A percentile compares a stretch with the other conserved stretches of the same genome.
These are phyloP conservation scores for Antechinus stuartii DNA, from an alignment of 2,113 vertebrate species.

Conservation along the genomic window DNA sequence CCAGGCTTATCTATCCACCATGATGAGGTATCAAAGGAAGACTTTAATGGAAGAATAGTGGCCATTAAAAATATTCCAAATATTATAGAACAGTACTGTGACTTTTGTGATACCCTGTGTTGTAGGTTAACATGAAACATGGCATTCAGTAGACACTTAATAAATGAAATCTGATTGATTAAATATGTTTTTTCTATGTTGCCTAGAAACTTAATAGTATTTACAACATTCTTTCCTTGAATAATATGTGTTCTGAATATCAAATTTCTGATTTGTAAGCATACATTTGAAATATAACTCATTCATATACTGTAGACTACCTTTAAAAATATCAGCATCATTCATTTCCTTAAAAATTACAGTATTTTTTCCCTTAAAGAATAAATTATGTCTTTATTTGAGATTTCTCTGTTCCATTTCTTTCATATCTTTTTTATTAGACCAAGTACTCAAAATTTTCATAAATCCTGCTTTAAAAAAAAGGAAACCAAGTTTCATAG, in stretches of 20 bases:
- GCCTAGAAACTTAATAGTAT: neutral
- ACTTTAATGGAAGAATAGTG: no score
- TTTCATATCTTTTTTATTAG: neutral
- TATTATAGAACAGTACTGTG: neutral
- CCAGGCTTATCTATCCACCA: no score
- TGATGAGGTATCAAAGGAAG: no score
- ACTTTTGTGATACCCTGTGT: neutral
- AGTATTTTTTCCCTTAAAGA: neutral
- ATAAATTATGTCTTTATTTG: neutral
- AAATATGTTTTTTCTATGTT: neutral
- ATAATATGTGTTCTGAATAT: neutral
- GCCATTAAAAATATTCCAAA: neutral
- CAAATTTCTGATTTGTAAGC: neutral
- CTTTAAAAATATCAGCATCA: neutral
- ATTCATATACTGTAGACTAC: neutral
- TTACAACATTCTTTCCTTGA: neutral
- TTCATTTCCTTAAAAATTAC: neutral
- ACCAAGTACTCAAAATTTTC: neutral
- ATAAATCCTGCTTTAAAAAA: neutral
- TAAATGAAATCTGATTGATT: neutral
- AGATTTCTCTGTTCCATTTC: conserved; percentile 17
- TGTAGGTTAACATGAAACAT: no score
- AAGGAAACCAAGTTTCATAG: neutral
- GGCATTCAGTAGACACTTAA: neutral
- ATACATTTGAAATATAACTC: neutral